Base-by-base conservation (phyloP, 1,140 invertebrate species). In the Drosophila jambulina region DNA sequence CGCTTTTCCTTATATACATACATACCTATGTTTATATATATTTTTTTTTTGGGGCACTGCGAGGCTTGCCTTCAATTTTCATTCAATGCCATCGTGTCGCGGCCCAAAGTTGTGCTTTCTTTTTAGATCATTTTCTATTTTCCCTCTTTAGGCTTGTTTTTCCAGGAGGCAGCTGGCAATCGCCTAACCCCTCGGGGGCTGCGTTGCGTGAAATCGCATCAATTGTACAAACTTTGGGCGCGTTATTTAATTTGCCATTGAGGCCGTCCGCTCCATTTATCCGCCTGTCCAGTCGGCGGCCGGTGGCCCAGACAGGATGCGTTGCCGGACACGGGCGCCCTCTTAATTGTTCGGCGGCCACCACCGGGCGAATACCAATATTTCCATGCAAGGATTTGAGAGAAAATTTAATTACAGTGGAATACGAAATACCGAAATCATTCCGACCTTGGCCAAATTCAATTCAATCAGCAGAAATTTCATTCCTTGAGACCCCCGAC, bases 171-270 rank as follows among this genome's bases (percentile, higher is more conserved):
- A 56, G 61, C 38, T 82, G 63, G 56, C 29, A 19, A 34, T 19
- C 4, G 60, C 42, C 61, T 58, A 80, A 75, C 80, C 69, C 64
- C 69, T 63, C 64, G 74, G 69, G 84, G 51, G 62, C 85, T 81
- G 65, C 64, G 80, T 81, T 81, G 72, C 85, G 85, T 88, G 81
- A 88, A 88, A 88, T 88, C 84, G 84, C 80, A 88, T 90, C 85
- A 88, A 87, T 88, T 88, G 84, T 90, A 90, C 74, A 88, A 88
- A 90, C 85, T 90, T 88, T 90, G 78, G 85, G 85, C 80, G 85
- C 84, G 84, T 88, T 88, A 90, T 88, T 88, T 88, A 88, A 88
- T 90, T 88, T 88, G 80, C 84, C 81, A 90, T 90, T 84, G 84
- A 88, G 85, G 84, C 74, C 78, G 85, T 90, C 27, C 85, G 85